Evolutionary conservation across 1,140 invertebrate genomes (phyloP).

Genomic region (Philotrypesis tridentata): DNA sequence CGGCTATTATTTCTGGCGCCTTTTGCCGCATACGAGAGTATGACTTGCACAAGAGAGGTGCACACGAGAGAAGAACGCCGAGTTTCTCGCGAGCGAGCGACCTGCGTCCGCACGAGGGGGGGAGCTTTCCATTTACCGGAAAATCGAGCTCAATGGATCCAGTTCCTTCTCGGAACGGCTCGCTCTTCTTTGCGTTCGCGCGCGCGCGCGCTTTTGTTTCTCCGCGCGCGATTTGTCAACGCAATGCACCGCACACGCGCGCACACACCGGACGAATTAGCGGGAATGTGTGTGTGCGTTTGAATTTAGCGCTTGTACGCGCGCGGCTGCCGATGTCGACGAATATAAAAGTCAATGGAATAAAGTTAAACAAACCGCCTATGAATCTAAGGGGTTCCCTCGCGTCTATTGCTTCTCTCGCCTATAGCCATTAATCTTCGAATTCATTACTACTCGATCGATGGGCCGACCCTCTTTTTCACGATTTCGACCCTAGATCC

Average conservation of each 20-base stretch:
- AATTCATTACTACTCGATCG: slow-evolving; percentile 61
- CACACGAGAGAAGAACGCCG: slow-evolving; percentile 13
- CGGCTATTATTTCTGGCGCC: slow-evolving; percentile 33
- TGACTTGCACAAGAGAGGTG: neutral
- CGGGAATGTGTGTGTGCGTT: too few species aligned
- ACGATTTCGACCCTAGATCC: slow-evolving; percentile 45
- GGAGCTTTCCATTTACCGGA: slow-evolving; percentile 5
- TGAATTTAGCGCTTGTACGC: too few species aligned
- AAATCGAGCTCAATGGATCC: slow-evolving; percentile 29
- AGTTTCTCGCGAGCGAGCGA: neutral
- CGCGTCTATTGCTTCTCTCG: slow-evolving; percentile 58
- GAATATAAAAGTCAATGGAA: slow-evolving; percentile 21
- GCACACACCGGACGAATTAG: too few species aligned
- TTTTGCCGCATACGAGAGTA: neutral
- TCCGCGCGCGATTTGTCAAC: neutral
- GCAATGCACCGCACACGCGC: too few species aligned
- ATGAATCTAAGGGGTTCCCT: slow-evolving; percentile 24
- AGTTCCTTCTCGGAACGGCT: slow-evolving; percentile 29
- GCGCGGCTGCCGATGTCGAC: too few species aligned
- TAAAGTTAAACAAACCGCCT: slow-evolving; percentile 19
- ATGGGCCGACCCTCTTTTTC: slow-evolving; percentile 53
- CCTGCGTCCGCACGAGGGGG: too few species aligned
- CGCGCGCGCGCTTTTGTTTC: neutral
- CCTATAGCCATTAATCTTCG: slow-evolving; percentile 63
- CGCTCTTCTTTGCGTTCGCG: neutral